phyloP scores from a whole-genome alignment of 2,888 invertebrate species.

The Hydrotaea diabolus region DNA sequence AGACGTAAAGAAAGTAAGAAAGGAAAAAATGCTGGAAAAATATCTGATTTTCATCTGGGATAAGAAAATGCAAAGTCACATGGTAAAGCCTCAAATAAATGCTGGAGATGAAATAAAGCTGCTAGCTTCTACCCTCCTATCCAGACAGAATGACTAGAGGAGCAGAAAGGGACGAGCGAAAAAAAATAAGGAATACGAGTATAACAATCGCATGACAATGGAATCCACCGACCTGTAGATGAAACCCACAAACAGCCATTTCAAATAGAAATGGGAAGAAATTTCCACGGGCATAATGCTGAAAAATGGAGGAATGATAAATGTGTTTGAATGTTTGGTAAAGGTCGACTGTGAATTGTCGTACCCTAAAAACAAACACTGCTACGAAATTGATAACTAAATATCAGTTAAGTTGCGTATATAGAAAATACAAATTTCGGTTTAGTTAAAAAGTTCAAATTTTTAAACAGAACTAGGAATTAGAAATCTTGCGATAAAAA shows the following conservation, averaged over 20 bases:
- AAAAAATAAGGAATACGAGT: neutral
- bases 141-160: neutral
- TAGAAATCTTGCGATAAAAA: too few species aligned
- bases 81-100: slow-evolving; percentile 38
- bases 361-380: neutral
- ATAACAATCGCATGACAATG: slow-evolving; percentile 22
- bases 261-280: slow-evolving; percentile 45
- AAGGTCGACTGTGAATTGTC: neutral
- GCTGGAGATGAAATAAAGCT: slow-evolving; percentile 36
- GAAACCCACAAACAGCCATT: slow-evolving; percentile 11
- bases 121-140: neutral
- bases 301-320: slow-evolving; percentile 2
- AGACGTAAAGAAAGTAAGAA: slow-evolving; percentile 60
- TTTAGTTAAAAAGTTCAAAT: too few species aligned
- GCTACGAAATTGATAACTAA: too few species aligned
- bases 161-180: neutral
- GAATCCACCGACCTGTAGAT: slow-evolving; percentile 38
- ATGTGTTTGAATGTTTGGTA: slow-evolving; percentile 46
- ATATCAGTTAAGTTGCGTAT: too few species aligned
- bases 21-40: slow-evolving; percentile 69
- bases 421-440: too few species aligned
- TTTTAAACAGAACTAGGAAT: too few species aligned
- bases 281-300: too few species aligned
- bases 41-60: slow-evolving; percentile 54
- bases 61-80: slow-evolving; percentile 60